Percentiles rank a stretch among this genome's conserved stretches.
These are phyloP conservation scores for Patiria miniata DNA, from an alignment of 35 echinoderm and acorn worm genomes.

Conservation along the genomic window DNA sequence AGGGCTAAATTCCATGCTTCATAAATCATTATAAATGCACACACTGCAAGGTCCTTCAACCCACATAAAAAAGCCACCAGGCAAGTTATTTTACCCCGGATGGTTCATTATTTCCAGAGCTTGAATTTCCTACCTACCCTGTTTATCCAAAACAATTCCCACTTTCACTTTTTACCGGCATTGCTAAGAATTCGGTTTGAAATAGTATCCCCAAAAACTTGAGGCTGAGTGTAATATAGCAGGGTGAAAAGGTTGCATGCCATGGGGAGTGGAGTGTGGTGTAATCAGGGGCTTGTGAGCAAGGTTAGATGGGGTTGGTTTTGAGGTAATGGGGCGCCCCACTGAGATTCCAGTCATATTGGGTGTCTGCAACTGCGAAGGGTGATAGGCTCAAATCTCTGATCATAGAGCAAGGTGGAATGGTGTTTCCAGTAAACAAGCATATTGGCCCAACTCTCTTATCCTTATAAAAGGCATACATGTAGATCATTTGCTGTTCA, in stretches of 20 bases:
- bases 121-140: too few species aligned
- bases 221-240: not conserved
- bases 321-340: not conserved
- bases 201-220: not conserved
- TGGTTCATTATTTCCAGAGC: too few species aligned
- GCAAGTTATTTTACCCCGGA: too few species aligned
- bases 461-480: not conserved
- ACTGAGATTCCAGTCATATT: not conserved
- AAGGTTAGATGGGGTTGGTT: not conserved
- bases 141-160: not conserved
- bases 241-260: slow-evolving; percentile 9
- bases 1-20: too few species aligned
- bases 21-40: too few species aligned
- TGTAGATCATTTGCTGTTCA: not conserved
- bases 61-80: too few species aligned
- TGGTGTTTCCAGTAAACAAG: too few species aligned
- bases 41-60: too few species aligned
- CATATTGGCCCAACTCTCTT: not conserved
- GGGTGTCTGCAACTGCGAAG: not conserved
- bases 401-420: too few species aligned
- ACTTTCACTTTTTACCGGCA: not conserved
- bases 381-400: not conserved
- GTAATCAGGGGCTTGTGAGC: not conserved
- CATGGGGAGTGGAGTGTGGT: not conserved
- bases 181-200: not conserved